Evolutionary conservation across 2,113 vertebrate genomes (phyloP).

Genomic region (human (Homo sapiens)): DNA sequence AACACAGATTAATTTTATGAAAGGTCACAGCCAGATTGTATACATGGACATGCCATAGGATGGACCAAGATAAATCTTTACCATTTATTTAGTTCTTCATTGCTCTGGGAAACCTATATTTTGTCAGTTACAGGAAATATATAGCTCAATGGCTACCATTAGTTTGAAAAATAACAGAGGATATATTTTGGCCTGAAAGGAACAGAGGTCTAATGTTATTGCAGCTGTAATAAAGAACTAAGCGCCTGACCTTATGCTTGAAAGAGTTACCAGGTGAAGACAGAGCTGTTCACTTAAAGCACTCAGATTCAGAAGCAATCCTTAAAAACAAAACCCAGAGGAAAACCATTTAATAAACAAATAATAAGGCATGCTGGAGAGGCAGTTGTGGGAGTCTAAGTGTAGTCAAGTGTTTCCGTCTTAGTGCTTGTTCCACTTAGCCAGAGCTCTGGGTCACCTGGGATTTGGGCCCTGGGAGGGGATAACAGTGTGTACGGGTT

Average conservation of each 20-base stretch:
- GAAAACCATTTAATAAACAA: conserved; percentile 20
- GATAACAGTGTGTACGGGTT: not conserved
- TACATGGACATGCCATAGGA: not conserved
- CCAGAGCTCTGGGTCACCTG: not conserved
- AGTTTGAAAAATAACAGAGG: conserved; percentile 58
- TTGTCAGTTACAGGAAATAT: conserved; percentile 51
- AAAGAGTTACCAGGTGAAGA: not conserved
- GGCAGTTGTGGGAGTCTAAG: not conserved
- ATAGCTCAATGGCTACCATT: conserved; percentile 25
- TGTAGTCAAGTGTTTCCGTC: not conserved
- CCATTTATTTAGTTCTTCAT: conserved; percentile 34
- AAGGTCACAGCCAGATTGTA: not conserved
- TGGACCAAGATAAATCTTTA: not conserved
- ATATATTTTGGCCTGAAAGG: conserved; percentile 49
- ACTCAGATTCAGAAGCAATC: not conserved
- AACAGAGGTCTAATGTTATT: not conserved
- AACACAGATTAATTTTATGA: not conserved
- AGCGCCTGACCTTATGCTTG: not conserved
- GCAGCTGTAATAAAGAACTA: conserved; percentile 32
- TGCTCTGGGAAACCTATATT: conserved; percentile 45
- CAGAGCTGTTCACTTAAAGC: not conserved
- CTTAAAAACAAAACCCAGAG: conserved; percentile 47
- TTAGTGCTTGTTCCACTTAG: not conserved
- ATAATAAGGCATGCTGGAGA: not conserved
- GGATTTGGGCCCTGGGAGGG: not conserved